Evolutionary conservation across 2,797 vertebrate genomes (phyloP).

Genomic region (Gymnoscopelus braueri): DNA sequence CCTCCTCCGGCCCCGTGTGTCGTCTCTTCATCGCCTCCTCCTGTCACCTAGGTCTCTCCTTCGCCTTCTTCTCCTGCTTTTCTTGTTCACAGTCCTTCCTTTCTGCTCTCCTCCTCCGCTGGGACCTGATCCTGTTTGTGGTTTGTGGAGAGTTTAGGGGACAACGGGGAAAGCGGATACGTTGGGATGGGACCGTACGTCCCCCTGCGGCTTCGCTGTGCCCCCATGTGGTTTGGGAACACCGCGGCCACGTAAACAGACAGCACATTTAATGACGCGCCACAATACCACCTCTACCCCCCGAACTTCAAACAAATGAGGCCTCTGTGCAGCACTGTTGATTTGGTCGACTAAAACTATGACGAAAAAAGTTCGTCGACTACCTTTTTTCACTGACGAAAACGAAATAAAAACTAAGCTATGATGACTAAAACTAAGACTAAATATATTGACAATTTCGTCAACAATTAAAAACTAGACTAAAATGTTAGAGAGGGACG

Average conservation of each 20-base stretch:
- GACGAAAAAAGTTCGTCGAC: no score
- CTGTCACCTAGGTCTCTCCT: not conserved
- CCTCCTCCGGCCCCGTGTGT: no score
- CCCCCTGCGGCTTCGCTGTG: no score
- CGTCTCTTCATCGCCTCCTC: slow-evolving; percentile 10
- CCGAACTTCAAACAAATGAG: not conserved
- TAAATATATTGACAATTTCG: no score
- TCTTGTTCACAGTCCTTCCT: slow-evolving; percentile 51
- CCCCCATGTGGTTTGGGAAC: slow-evolving; percentile 34
- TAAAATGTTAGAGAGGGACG: no score
- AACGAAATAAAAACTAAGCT: no score
- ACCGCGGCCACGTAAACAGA: slow-evolving; percentile 23
- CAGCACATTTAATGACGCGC: not conserved
- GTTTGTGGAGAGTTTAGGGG: slow-evolving; percentile 59
- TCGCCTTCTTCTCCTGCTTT: slow-evolving; percentile 27
- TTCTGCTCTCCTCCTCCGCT: slow-evolving; percentile 53
- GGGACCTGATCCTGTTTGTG: slow-evolving; percentile 68
- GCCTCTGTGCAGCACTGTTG: no score
- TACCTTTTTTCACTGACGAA: no score
- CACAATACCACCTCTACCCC: no score
- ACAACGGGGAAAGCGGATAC: slow-evolving; percentile 50
- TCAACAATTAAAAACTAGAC: no score
- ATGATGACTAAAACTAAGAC: no score
- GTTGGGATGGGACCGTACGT: slow-evolving; percentile 44
- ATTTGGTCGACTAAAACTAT: no score